These are phyloP conservation scores for Dinomys branickii DNA, from an alignment of 2,113 vertebrate species.

Conservation along the genomic window DNA sequence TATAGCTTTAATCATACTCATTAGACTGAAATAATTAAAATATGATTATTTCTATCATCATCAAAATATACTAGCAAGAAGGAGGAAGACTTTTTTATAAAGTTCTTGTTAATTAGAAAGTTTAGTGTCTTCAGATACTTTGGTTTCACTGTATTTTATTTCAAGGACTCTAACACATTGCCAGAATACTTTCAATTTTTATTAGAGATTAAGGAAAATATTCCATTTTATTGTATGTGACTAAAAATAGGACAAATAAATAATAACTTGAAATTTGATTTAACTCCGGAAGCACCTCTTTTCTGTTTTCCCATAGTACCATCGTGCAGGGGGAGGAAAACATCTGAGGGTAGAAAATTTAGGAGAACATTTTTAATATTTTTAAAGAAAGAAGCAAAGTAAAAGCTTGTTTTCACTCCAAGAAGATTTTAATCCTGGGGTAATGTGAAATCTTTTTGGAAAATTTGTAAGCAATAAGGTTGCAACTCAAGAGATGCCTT, in stretches of 20 bases:
- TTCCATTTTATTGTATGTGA: neutral
- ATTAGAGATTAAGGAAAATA: neutral
- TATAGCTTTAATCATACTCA: neutral
- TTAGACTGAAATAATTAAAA: neutral
- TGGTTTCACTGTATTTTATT: neutral
- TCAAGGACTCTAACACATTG: neutral
- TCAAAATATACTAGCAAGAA: conserved; percentile 3
- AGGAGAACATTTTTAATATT: neutral
- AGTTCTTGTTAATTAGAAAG: neutral
- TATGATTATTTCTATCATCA: neutral
- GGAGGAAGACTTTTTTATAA: neutral
- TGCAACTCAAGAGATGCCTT: neutral
- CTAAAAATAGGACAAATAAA: conserved; percentile 24
- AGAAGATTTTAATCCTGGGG: neutral
- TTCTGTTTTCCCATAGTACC: neutral
- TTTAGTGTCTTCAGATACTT: neutral
- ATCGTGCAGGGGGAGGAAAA: neutral
- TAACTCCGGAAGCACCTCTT: conserved; percentile 12
- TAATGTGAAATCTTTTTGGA: conserved; percentile 40
- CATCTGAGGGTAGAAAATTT: neutral
- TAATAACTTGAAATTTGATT: neutral
- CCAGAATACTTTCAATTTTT: neutral
- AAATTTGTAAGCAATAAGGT: neutral
- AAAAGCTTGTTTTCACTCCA: neutral
- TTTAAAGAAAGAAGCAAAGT: conserved; percentile 1